Evolutionary conservation across 2,888 invertebrate genomes (phyloP), one percentile per base, ranked within the genome.

Genomic region (Tortrix viridana): DNA sequence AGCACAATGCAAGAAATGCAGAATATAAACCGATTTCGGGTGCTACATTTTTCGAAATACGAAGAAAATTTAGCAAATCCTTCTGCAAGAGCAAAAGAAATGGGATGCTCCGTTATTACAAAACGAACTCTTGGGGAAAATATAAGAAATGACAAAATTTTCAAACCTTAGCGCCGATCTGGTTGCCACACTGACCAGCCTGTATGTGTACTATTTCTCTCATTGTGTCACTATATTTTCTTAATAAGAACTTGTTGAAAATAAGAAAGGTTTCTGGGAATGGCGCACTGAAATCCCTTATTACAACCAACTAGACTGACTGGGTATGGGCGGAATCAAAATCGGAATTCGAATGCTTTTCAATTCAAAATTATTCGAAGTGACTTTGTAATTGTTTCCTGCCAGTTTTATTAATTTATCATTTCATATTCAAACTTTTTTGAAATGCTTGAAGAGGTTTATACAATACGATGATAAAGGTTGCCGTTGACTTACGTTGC

Each of bases 191-290:
- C 84, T 96, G 96, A 67, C 96, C 96, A 68, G 95, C 96, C 85
- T 96, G 96, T 76, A 96, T 94, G 77, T 96, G 96, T 65, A 96
- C 95, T 78, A 96, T 96, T 93, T 96, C 96, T 84, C 96, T 94
- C 96, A 96, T 96, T 78, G 81, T 92, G 74, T 71, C 61, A 67
- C 70, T 65, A 60, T 41, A 48, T 43, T 58, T n/a, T 50, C 47
- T 67, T 41, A 52, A 58, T 58, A 56, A 65, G 69, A 70, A 79
- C 71, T 78, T 75, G 74, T 52, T 53, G 20, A 26, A 58, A 47
- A 50, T 16, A 32, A 32, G 32, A 49, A 60, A n/a, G 44, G 41
- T 47, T 32, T 52, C 46, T 19, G 59, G 67, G 65, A 69, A 71
- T 71, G 70, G 69, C 69, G 71, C 65, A 69, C 67, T 61, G 69